Base-by-base conservation (phyloP, 2,888 invertebrate species). In the Nymphalis urticae region DNA sequence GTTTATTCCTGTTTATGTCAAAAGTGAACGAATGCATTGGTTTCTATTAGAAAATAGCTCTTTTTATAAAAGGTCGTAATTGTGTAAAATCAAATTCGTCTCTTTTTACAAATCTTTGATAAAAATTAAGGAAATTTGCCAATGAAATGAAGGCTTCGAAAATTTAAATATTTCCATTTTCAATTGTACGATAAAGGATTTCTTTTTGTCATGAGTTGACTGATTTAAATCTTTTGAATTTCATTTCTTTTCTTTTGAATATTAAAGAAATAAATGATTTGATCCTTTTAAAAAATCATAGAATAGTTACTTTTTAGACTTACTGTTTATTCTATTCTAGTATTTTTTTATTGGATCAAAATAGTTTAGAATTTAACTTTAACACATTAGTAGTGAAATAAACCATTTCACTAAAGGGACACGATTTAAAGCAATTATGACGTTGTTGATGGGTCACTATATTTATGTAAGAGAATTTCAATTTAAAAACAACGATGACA, bases 141-240 rank as follows among this genome's bases (percentile, higher is more conserved):
- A 58, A 58, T 58, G 58, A 58, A 58, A 58, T 19, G 19, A 58
- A 58, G 58, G 58, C 36, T 42, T 9, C 36, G 58, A n/a, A 58
- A 58, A n/a, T 58, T 58, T 36, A 42, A 58, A 58, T 42, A 58
- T 58, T 58, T 13, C 42, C 58, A 58, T 58, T 58, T 58, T 58
- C 36, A 58, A 42, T 58, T 58, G 58, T 58, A 36, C 4, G 54
- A 6, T 5, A 17, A 58, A 58, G 58, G 58, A 58, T 42, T 36
- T 58, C 42, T 42, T 42, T 58, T 56, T 56, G 32, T 56, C 42
- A 58, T 13, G 58, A 58, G 58, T 58, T 19, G 58, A 42, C 58
- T 58, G 58, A 58, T 58, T 58, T 58, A 58, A 58, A 8, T 58
- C 58, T 58, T n/a, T 42, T 58, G 42, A 42, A 58, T 58, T 58